These are phyloP conservation scores for Brassicogethes aeneus DNA, from an alignment of 2,888 invertebrate genomes.

Conservation along the genomic window DNA sequence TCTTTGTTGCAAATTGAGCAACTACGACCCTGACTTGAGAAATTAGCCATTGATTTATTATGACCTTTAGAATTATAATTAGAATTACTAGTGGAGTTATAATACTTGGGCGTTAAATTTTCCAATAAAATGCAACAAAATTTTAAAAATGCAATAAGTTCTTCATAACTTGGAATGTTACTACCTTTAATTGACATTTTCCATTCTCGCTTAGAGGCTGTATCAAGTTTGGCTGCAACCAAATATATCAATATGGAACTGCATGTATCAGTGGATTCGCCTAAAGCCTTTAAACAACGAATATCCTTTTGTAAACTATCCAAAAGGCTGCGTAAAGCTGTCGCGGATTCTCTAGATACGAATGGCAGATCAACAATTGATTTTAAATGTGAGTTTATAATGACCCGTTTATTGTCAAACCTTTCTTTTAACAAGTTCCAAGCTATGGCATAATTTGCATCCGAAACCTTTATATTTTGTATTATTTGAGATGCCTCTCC, in stretches of 20 bases:
- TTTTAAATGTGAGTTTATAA: slow-evolving; percentile 5
- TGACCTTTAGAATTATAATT: too few relatives aligned
- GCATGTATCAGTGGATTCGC: slow-evolving; percentile 6
- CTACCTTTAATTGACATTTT: background rate
- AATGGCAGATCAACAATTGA: slow-evolving; percentile 6
- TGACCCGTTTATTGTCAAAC: slow-evolving; percentile 8
- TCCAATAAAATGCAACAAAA: too few relatives aligned
- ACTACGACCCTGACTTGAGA: too few relatives aligned
- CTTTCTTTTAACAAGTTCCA: slow-evolving; percentile 7
- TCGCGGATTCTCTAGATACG: slow-evolving; percentile 3
- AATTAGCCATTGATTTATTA: too few relatives aligned
- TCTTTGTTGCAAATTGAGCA: too few relatives aligned
- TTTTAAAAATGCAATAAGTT: too few relatives aligned
- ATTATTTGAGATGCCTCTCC: slow-evolving; percentile 2
- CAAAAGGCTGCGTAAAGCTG: slow-evolving; percentile 2
- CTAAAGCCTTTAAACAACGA: too few relatives aligned
- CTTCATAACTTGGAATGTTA: too few relatives aligned
- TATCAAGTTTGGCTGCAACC: background rate
- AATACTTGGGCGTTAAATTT: too few relatives aligned
- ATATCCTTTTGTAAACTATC: slow-evolving; percentile 6
- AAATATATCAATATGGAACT: slow-evolving; percentile 7
- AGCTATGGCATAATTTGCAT: slow-evolving; percentile 4
- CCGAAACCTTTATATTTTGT: too few relatives aligned
- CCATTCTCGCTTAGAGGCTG: background rate
- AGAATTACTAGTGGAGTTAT: too few relatives aligned